Base-by-base conservation (phyloP, 1,140 invertebrate genomes). In the Apis cerana region DNA sequence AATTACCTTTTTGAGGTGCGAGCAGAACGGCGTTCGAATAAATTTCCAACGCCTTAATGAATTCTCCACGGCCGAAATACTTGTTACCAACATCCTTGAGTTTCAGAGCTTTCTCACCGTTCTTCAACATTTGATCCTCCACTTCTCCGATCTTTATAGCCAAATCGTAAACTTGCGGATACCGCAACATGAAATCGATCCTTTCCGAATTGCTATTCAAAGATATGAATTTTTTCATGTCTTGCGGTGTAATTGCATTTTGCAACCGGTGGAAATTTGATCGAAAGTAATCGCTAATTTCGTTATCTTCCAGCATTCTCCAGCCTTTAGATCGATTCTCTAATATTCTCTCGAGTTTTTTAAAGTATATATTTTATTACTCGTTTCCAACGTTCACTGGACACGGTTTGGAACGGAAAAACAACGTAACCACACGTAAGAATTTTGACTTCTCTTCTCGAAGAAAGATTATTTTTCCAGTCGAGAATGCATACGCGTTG, bases 71-170 rank as follows among this genome's bases (percentile, higher is more conserved):
- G 87, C 97, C 96, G 87, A 98, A 98, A 48, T 95, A 96, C 68
- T 95, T 94, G 90, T 98, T 98, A 23, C 97, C 98, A 80, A 95
- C 94, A 70, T 96, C 95, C 92, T 98, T 97, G 9, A 96, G 92
- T 75, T 94, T 92, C 27, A 95, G 92, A 1, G 97, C 96, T 89
- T 95, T 95, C 75, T 95, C 93, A 13, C 94, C 90, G 92, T 95
- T 95, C 93, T 98, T 98, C 10, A 85, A 8, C 27, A 71, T 80
- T 21, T 81, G 69, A 67, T 90, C 89, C 1, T 91, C 90, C 12
- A 91, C 85, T 64, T 93, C 92, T 8, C 13, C 13, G 9, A 64
- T 8, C 3, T 27, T 15, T 8, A 94, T 56, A 5, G 92, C 72
- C 21, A 92, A 68, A 11, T 70, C 43, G 50, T 92, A 88, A 43